These are phyloP conservation scores for Pseudachorutes palmiensis DNA, from an alignment of 1,140 invertebrate genomes.

Conservation along the genomic window DNA sequence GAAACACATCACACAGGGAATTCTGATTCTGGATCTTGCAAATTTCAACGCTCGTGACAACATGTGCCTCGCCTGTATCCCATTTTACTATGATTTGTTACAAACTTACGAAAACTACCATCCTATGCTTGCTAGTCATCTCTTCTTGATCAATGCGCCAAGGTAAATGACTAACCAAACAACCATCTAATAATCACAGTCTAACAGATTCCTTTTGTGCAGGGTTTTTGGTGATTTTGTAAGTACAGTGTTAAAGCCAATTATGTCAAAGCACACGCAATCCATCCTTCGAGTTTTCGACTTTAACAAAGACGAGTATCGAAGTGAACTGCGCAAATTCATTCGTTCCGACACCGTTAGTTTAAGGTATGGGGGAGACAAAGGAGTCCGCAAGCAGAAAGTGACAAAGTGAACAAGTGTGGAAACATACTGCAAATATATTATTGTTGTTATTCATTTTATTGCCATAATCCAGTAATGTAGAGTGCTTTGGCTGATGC, in stretches of 20 bases:
- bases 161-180: too few relatives aligned
- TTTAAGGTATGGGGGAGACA: background rate
- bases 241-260: background rate
- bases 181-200: too few relatives aligned
- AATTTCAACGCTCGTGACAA: background rate
- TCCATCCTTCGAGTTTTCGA: background rate
- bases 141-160: background rate
- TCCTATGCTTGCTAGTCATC: background rate
- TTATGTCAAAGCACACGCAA: background rate
- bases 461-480: background rate
- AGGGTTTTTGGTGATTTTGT: background rate
- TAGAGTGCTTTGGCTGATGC: too few relatives aligned
- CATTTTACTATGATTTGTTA: background rate
- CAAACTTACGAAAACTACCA: slow-evolving; percentile 2
- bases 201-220: too few relatives aligned
- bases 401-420: too few relatives aligned
- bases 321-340: background rate
- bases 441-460: background rate
- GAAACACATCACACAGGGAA: background rate
- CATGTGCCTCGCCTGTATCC: background rate
- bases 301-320: background rate
- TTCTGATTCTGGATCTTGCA: background rate
- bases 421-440: too few relatives aligned
- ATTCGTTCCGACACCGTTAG: background rate
- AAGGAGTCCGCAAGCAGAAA: too few relatives aligned